These are phyloP conservation scores for Caenorhabditis briggsae DNA, from an alignment of 1,140 invertebrate species.

Conservation along the genomic window DNA sequence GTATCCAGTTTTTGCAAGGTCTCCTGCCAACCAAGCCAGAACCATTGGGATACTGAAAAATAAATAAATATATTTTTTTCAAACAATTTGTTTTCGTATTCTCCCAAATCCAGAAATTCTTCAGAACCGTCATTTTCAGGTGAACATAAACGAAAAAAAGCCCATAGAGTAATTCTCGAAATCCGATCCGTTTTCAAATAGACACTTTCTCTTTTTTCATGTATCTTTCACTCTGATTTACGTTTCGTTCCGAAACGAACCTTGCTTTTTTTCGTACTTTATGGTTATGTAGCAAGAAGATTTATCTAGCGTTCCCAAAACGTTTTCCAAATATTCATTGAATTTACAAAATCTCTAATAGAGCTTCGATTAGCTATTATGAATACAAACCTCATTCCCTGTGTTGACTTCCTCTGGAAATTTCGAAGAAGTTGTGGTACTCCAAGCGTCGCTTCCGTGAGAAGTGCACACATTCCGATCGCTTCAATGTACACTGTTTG, in stretches of 20 bases:
- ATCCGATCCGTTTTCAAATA: neutral
- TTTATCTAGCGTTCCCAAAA: too few relatives aligned
- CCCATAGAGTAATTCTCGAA: conserved; percentile 17
- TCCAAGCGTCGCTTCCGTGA: conserved; percentile 95
- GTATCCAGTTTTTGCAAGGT: conserved; percentile 96
- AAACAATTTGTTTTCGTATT: neutral
- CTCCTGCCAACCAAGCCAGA: conserved; percentile 91
- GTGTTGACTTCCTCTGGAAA: conserved; percentile 89
- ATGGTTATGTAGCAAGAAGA: conserved; percentile 27
- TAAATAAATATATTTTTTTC: too few relatives aligned
- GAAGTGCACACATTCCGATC: conserved; percentile 91
- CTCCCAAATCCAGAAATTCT: neutral
- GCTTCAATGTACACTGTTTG: conserved; percentile 86
- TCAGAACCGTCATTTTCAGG: neutral
- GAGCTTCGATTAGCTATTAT: too few relatives aligned
- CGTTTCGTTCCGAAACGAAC: neutral
- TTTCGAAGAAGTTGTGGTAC: conserved; percentile 92
- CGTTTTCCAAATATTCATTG: too few relatives aligned
- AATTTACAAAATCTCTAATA: too few relatives aligned
- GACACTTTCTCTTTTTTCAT: neutral
- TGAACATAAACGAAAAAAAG: neutral
- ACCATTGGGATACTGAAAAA: conserved; percentile 86
- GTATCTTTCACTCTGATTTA: neutral
- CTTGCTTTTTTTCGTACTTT: conserved; percentile 3
- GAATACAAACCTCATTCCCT: conserved; percentile 89